Percentiles rank a stretch among this genome's conserved stretches.
phyloP scores from a whole-genome alignment of 1,140 invertebrate species.

The Drosophila eugracilis region DNA sequence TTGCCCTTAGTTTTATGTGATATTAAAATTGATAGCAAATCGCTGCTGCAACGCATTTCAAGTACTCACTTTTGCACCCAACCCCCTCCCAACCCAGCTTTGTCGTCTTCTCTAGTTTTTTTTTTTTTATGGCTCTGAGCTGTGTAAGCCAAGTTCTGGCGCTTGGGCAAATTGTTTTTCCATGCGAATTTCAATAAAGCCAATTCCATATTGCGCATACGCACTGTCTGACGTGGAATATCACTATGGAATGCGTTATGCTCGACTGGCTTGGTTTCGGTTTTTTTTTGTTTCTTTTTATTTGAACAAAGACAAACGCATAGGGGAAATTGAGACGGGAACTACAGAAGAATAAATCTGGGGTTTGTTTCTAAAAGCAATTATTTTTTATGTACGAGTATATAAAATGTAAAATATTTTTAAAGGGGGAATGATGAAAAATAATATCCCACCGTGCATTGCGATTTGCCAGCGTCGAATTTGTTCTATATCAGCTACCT shows the following conservation, averaged over 20 bases:
- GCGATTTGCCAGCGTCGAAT: too few species aligned
- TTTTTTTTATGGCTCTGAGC: constrained; percentile 56
- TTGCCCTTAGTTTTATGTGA: constrained; percentile 81
- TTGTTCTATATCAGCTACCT: too few species aligned
- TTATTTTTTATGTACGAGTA: too few species aligned
- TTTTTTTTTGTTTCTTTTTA: constrained; percentile 14
- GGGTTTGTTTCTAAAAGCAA: not conserved
- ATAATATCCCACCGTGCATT: too few species aligned
- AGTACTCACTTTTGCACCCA: constrained; percentile 48
- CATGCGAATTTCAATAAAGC: constrained; percentile 78
- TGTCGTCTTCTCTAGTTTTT: too few species aligned
- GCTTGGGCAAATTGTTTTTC: constrained; percentile 76
- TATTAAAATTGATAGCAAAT: constrained; percentile 83
- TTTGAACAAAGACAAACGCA: constrained; percentile 12
- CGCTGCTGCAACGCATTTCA: constrained; percentile 74
- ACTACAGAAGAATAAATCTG: not conserved
- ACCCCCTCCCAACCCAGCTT: constrained; percentile 11
- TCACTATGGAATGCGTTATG: constrained; percentile 35
- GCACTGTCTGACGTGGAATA: constrained; percentile 49
- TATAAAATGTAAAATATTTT: not conserved
- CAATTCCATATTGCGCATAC: constrained; percentile 75
- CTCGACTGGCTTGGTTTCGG: constrained; percentile 22
- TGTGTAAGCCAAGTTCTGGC: constrained; percentile 45
- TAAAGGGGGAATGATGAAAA: too few species aligned
- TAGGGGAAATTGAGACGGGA: constrained; percentile 19